These are phyloP conservation scores for Sthenelais limicola DNA, from an alignment of 2,888 invertebrate genomes.

Conservation along the genomic window DNA sequence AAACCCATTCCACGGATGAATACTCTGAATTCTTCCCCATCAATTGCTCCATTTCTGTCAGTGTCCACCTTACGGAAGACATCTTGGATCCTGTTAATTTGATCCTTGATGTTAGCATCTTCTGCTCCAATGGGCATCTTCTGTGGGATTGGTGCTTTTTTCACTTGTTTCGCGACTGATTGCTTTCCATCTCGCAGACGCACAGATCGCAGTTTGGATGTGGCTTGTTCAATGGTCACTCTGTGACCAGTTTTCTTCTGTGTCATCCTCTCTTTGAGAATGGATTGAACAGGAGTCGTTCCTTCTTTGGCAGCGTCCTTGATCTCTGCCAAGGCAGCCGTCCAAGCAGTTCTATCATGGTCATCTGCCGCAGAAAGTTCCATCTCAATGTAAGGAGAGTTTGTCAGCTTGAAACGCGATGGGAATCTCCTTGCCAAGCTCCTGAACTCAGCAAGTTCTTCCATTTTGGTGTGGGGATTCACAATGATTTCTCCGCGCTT, in stretches of 20 bases:
- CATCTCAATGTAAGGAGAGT: conserved; percentile 46
- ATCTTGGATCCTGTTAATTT: conserved; percentile 46
- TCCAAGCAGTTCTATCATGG: conserved; percentile 38
- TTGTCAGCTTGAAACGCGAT: conserved; percentile 47
- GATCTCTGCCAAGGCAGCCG: conserved; percentile 33
- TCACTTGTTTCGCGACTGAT: not conserved
- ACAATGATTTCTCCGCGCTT: conserved; percentile 29
- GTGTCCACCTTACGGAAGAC: conserved; percentile 50
- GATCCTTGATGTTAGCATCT: not conserved
- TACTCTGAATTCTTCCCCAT: conserved; percentile 47
- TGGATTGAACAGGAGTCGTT: conserved; percentile 37
- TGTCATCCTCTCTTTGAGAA: conserved; percentile 15
- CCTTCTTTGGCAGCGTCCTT: conserved; percentile 39
- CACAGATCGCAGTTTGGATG: not conserved
- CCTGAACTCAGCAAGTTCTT: not conserved
- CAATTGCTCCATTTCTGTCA: conserved; percentile 51
- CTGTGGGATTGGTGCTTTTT: conserved; percentile 8
- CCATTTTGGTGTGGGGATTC: conserved; percentile 12
- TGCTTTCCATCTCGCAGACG: not conserved
- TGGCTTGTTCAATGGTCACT: conserved; percentile 7
- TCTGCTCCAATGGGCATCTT: conserved; percentile 1
- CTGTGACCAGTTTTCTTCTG: not conserved
- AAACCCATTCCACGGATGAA: conserved; percentile 49
- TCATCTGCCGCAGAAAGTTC: conserved; percentile 44
- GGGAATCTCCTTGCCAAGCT: conserved; percentile 12